These are phyloP conservation scores for Misgurnus mizolepis DNA, from an alignment of 2,113 vertebrate genomes.

Conservation along the genomic window DNA sequence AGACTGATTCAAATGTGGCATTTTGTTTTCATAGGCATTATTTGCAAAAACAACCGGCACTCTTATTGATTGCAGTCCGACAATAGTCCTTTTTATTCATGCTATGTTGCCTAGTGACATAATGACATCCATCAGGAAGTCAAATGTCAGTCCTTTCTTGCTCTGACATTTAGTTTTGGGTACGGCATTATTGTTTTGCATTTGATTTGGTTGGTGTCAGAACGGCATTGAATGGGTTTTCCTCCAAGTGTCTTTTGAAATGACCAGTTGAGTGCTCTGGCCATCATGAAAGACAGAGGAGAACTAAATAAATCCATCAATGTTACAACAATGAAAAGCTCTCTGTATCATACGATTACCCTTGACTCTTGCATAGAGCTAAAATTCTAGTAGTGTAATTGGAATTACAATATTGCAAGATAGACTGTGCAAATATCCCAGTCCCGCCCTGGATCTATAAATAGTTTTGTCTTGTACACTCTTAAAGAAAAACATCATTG, in stretches of 20 bases:
- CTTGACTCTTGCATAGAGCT: neutral
- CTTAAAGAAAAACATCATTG: too few relatives aligned
- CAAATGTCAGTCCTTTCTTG: slow-evolving; percentile 64
- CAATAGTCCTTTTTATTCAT: slow-evolving; percentile 74
- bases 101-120: slow-evolving; percentile 73
- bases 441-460: neutral
- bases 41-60: slow-evolving; percentile 34
- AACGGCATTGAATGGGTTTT: slow-evolving; percentile 1
- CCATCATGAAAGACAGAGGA: neutral
- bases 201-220: slow-evolving; percentile 30
- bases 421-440: neutral
- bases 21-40: slow-evolving; percentile 50
- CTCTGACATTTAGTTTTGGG: slow-evolving; percentile 37
- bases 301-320: neutral
- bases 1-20: slow-evolving; percentile 47
- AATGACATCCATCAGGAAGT: slow-evolving; percentile 76
- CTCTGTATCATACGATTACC: neutral
- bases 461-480: neutral
- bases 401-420: neutral
- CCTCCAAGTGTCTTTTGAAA: neutral
- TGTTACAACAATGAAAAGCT: neutral
- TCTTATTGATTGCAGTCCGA: slow-evolving; percentile 27
- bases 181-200: slow-evolving; percentile 32
- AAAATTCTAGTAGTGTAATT: neutral
- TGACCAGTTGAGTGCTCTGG: neutral